A percentile compares a stretch with the other conserved stretches of the same genome.
Evolutionary conservation across 2,797 vertebrate genomes (phyloP).

Genomic region (Enoplosus armatus): DNA sequence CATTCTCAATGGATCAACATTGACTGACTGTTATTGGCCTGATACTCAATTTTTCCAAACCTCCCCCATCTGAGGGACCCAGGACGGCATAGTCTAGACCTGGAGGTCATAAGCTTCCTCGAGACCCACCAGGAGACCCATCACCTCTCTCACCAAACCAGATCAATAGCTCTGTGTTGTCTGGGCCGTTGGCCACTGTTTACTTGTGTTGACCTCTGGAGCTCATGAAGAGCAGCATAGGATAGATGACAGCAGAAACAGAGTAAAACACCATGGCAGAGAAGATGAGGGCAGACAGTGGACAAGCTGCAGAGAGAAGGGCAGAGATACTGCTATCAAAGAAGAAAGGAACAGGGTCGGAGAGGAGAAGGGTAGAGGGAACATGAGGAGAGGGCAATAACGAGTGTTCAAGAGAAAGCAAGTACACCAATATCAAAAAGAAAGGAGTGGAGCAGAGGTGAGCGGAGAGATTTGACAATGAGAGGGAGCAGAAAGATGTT

Average conservation of each 20-base stretch:
- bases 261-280: constrained; percentile 50
- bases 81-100: constrained; percentile 51
- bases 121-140: constrained; percentile 59
- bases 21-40: constrained; percentile 34
- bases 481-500: constrained; percentile 45
- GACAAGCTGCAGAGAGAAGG: constrained; percentile 55
- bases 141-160: constrained; percentile 65
- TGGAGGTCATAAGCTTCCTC: constrained; percentile 63
- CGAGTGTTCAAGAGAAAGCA: constrained; percentile 44
- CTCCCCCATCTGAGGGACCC: constrained; percentile 33
- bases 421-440: constrained; percentile 62
- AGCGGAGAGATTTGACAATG: constrained; percentile 57
- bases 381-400: constrained; percentile 57
- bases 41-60: constrained; percentile 40
- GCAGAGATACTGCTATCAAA: constrained; percentile 60
- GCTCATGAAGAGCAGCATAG: constrained; percentile 56
- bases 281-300: constrained; percentile 55
- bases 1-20: constrained; percentile 32
- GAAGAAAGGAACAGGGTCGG: constrained; percentile 47
- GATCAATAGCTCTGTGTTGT: constrained; percentile 75
- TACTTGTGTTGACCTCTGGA: constrained; percentile 73
- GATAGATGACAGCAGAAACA: constrained; percentile 61
- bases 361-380: constrained; percentile 46
- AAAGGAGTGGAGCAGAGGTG: constrained; percentile 73
- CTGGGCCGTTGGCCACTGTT: constrained; percentile 71